Evolutionary conservation across 1,140 invertebrate genomes (phyloP).

Genomic region (Drosophila seguyi): DNA sequence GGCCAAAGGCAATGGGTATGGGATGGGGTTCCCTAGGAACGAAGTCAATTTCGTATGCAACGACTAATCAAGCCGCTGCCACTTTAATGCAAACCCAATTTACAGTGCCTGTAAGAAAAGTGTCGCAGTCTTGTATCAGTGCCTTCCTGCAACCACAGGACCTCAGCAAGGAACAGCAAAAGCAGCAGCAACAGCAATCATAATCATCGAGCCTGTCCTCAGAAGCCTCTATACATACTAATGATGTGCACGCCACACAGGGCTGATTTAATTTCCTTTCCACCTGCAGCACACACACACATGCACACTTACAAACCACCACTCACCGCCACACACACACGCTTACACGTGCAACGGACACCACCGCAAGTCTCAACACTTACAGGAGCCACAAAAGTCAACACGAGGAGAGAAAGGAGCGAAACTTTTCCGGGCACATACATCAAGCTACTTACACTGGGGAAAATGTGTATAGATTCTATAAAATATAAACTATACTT

Average conservation of each 20-base stretch:
- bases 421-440: slow-evolving; percentile 65
- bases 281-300: slow-evolving; percentile 56
- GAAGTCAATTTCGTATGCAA: slow-evolving; percentile 43
- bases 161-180: slow-evolving; percentile 4
- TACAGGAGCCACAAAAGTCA: slow-evolving; percentile 73
- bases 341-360: slow-evolving; percentile 58
- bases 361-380: slow-evolving; percentile 65
- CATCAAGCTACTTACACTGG: slow-evolving; percentile 63
- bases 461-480: background rate
- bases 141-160: slow-evolving; percentile 13
- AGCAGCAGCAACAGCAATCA: slow-evolving; percentile 26
- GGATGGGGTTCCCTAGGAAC: background rate
- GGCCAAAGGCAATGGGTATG: slow-evolving; percentile 14
- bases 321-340: slow-evolving; percentile 9
- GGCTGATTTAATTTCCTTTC: slow-evolving; percentile 80
- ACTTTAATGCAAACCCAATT: slow-evolving; percentile 70
- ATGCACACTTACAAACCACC: background rate
- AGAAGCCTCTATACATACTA: slow-evolving; percentile 74
- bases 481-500: background rate
- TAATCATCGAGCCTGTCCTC: slow-evolving; percentile 39
- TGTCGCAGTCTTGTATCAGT: slow-evolving; percentile 56
- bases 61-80: slow-evolving; percentile 61
- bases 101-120: slow-evolving; percentile 56
- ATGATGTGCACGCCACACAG: slow-evolving; percentile 78
- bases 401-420: slow-evolving; percentile 48